Conservation (phyloP, 2,888 invertebrate genomes). For the Eupithecia subfuscata region DNA sequence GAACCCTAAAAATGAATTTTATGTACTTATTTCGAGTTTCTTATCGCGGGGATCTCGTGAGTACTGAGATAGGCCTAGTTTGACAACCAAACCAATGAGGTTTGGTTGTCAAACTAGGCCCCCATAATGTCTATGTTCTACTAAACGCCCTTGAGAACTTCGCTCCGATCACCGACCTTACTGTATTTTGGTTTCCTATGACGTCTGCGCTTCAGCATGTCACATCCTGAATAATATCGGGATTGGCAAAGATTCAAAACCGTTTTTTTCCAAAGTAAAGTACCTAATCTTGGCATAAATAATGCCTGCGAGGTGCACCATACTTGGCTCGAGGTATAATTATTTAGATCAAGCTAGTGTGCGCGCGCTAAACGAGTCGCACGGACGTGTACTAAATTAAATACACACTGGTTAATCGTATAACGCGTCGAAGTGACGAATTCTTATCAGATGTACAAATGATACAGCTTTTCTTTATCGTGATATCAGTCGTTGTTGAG, state of each 20-base stretch:
- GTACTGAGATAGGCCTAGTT: no score
- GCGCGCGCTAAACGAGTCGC: conserved; percentile 51
- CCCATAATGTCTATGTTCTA: not conserved
- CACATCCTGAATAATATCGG: conserved; percentile 18
- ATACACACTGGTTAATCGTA: conserved; percentile 36
- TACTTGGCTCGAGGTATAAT: conserved; percentile 10
- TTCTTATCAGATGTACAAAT: conserved; percentile 55
- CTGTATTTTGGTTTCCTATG: conserved; percentile 24
- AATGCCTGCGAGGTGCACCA: not conserved
- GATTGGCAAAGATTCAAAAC: conserved; percentile 40
- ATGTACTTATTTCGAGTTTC: no score
- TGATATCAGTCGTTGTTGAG: conserved; percentile 48
- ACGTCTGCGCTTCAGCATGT: conserved; percentile 23
- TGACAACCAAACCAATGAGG: no score
- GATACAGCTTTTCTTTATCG: conserved; percentile 60
- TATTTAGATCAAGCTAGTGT: conserved; percentile 10
- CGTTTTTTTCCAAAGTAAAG: conserved; percentile 9
- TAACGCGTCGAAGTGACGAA: not conserved
- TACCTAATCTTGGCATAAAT: conserved; percentile 24
- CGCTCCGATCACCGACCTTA: not conserved
- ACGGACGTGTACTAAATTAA: conserved; percentile 61
- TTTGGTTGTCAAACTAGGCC: no score
- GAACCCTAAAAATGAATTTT: no score
- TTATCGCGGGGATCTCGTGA: no score
- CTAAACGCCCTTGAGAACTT: conserved; percentile 9